These are phyloP conservation scores for Haliclystus octoradiatus DNA, from an alignment of 30 jellyfish, hydroid and myxozoan species.

Conservation along the genomic window DNA sequence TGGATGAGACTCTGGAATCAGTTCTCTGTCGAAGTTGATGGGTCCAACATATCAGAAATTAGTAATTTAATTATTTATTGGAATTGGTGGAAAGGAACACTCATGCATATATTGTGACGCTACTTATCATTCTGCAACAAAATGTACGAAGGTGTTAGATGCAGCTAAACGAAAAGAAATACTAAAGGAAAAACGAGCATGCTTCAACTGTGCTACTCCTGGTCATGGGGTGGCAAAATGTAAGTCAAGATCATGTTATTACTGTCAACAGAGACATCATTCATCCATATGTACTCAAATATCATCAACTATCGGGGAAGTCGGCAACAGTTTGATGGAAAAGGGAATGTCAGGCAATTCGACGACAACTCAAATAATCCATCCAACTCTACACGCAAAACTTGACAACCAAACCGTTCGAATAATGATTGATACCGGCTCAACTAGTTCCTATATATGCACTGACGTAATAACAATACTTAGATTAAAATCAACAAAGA, in stretches of 20 bases:
- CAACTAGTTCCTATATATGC: constrained; percentile 49
- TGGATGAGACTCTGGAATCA: constrained; percentile 77
- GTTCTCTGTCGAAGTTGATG: constrained; percentile 50
- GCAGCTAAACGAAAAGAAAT: constrained; percentile 30
- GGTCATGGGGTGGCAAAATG: constrained; percentile 30
- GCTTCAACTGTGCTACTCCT: constrained; percentile 25
- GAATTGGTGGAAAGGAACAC: constrained; percentile 52
- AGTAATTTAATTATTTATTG: constrained; percentile 51
- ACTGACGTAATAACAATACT: constrained; percentile 26
- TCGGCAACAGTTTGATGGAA: too few species aligned
- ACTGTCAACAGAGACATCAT: constrained; percentile 30
- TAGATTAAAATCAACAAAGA: constrained; percentile 24
- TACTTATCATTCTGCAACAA: constrained; percentile 24
- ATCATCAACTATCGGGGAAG: too few species aligned
- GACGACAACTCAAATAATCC: too few species aligned
- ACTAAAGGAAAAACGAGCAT: constrained; percentile 28
- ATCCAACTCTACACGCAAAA: constrained; percentile 44
- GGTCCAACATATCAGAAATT: constrained; percentile 41
- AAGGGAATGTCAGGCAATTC: too few species aligned
- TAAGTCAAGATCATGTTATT: constrained; percentile 20
- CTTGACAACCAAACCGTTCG: constrained; percentile 29
- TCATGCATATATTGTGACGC: constrained; percentile 30
- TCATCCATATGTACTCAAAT: constrained; percentile 36
- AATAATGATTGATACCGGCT: constrained; percentile 22
- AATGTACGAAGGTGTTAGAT: constrained; percentile 38